These are phyloP conservation scores for Iselma pallidipennis DNA, from an alignment of 2,888 invertebrate genomes.

Conservation along the genomic window DNA sequence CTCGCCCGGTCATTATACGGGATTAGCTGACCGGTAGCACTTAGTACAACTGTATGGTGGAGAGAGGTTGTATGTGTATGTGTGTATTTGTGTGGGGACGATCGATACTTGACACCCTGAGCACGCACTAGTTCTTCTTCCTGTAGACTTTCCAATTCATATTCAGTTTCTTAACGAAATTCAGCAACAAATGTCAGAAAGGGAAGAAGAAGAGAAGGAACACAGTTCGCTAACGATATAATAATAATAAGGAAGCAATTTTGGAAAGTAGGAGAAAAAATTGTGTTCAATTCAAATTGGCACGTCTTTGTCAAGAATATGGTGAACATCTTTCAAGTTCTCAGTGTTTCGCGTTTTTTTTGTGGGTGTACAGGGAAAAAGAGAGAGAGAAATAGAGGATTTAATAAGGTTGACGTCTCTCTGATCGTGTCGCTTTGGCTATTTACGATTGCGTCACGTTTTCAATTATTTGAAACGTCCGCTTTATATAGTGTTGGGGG, in stretches of 20 bases:
- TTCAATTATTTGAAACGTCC: slow-evolving; percentile 22
- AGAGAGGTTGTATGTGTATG: not conserved
- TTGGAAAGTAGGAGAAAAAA: no score
- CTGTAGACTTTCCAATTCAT: not conserved
- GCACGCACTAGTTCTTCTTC: slow-evolving; percentile 20
- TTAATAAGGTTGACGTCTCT: not conserved
- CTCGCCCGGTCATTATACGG: slow-evolving; percentile 24
- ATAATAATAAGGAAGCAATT: no score
- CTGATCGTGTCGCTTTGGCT: slow-evolving; percentile 2
- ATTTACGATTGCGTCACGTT: slow-evolving; percentile 23
- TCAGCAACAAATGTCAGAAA: no score
- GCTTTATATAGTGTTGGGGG: not conserved
- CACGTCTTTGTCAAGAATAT: no score
- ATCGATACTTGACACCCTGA: slow-evolving; percentile 25
- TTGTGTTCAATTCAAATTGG: no score
- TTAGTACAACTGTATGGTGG: slow-evolving; percentile 1
- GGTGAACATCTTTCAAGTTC: no score
- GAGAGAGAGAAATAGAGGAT: not conserved
- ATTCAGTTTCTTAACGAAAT: not conserved
- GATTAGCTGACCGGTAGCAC: slow-evolving; percentile 29
- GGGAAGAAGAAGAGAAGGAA: no score
- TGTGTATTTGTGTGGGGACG: not conserved
- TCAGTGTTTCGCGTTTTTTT: no score
- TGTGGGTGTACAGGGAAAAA: no score
- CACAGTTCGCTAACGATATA: no score